Percentiles rank a stretch among this genome's conserved stretches.
Conservation (phyloP, 2,888 invertebrate species). For the Lithophane semibrunnea region DNA sequence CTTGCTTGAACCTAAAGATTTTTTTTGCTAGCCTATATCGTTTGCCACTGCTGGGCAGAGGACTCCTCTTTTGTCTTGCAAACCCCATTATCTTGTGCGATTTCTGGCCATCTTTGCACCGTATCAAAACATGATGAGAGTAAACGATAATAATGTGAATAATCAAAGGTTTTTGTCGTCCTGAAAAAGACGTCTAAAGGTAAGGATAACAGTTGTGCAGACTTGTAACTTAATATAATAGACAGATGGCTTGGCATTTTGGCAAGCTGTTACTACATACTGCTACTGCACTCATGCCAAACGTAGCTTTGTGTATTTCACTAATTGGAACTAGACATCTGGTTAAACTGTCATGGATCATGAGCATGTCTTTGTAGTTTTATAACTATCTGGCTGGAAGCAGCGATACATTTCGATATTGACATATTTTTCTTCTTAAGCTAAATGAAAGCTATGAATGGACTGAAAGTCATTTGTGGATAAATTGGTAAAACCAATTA, state of each 20-base stretch:
- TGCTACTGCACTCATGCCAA: conserved; percentile 44
- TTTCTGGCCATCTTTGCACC: neutral
- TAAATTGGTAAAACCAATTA: conserved; percentile 1
- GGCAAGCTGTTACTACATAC: conserved; percentile 40
- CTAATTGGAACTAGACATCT: conserved; percentile 53
- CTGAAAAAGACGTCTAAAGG: conserved; percentile 12
- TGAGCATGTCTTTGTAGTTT: conserved; percentile 8
- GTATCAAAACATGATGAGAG: neutral
- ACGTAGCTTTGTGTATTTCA: conserved; percentile 41
- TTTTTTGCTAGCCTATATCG: neutral
- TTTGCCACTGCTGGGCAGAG: neutral
- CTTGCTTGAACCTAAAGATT: neutral
- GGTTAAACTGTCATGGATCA: conserved; percentile 32
- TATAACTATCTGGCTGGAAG: neutral
- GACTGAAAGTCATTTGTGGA: conserved; percentile 19
- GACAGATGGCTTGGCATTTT: conserved; percentile 47
- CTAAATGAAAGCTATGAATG: neutral
- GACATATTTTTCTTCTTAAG: neutral
- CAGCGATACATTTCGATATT: neutral
- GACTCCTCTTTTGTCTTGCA: neutral
- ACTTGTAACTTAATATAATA: conserved; percentile 45
- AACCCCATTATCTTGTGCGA: neutral
- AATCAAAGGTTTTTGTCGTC: neutral
- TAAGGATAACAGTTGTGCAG: conserved; percentile 48
- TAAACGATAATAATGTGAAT: neutral